These are phyloP conservation scores for Eudemis profundana DNA, from an alignment of 2,888 invertebrate species.

Conservation along the genomic window DNA sequence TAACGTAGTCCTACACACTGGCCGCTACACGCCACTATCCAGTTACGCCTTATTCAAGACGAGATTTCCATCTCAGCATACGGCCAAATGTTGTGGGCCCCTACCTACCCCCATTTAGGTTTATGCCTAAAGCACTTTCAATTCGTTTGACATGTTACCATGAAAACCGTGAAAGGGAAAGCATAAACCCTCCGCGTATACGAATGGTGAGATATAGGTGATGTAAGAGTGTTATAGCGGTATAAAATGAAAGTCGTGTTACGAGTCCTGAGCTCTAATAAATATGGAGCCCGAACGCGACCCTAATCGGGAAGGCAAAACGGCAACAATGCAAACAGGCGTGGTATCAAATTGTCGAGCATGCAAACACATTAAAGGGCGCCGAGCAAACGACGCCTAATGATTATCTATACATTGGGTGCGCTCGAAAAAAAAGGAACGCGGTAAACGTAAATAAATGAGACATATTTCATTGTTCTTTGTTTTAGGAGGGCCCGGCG, in stretches of 20 bases:
- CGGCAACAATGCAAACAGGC: constrained; percentile 82
- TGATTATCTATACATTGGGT: constrained; percentile 78
- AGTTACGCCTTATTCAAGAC: constrained; percentile 59
- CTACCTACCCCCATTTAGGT: not conserved
- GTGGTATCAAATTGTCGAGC: constrained; percentile 80
- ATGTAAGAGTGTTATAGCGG: constrained; percentile 67
- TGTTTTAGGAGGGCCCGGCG: constrained; percentile 75
- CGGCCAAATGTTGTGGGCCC: not conserved
- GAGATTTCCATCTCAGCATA: constrained; percentile 24
- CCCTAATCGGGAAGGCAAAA: constrained; percentile 83
- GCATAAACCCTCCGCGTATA: constrained; percentile 56
- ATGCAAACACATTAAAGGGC: constrained; percentile 82
- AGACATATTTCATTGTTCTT: constrained; percentile 78
- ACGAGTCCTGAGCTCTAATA: constrained; percentile 79
- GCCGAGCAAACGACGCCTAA: constrained; percentile 75
- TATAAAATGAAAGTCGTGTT: constrained; percentile 81
- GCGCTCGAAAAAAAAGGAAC: constrained; percentile 62
- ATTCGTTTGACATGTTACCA: constrained; percentile 53
- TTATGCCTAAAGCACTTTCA: constrained; percentile 36
- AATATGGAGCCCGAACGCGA: constrained; percentile 81
- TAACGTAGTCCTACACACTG: constrained; percentile 59
- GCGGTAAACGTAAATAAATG: constrained; percentile 73
- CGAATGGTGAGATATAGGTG: constrained; percentile 57
- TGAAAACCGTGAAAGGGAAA: constrained; percentile 64
- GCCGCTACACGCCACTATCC: constrained; percentile 49